phyloP scores from a whole-genome alignment of 2,888 invertebrate genomes.

The Branchipolynoe longqiensis region DNA sequence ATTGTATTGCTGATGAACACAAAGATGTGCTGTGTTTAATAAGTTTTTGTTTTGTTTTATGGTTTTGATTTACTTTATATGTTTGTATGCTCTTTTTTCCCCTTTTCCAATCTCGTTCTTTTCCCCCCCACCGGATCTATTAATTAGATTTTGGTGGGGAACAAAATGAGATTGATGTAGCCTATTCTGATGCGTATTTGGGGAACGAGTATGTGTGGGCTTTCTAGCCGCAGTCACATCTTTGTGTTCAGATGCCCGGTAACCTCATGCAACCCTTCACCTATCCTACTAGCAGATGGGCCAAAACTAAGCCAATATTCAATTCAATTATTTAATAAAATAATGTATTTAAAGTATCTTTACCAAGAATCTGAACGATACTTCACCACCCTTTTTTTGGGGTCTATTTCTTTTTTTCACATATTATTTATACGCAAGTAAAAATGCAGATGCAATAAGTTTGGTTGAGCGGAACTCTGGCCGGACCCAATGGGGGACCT shows the following conservation, averaged over 20 bases:
- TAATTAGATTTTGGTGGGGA: not conserved
- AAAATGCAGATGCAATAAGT: no score
- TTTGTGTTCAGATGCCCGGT: not conserved
- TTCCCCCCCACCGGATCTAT: not conserved
- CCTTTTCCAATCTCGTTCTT: not conserved
- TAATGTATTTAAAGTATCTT: not conserved
- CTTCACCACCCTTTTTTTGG: no score
- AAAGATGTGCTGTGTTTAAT: conserved; percentile 34
- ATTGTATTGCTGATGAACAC: conserved; percentile 16
- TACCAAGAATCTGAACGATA: no score
- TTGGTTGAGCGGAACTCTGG: no score
- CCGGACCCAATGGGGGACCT: no score
- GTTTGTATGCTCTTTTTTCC: not conserved
- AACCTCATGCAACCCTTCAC: no score
- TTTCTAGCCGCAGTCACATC: not conserved
- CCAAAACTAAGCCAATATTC: not conserved
- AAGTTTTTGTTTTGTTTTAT: not conserved
- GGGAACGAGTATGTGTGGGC: not conserved
- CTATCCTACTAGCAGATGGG: not conserved
- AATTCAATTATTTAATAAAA: not conserved
- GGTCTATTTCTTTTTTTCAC: no score
- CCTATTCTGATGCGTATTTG: not conserved
- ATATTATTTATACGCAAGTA: no score
- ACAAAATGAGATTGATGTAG: conserved; percentile 6
- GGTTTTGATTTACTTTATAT: not conserved